These are phyloP conservation scores for Hydroisotoma schaefferi DNA, from an alignment of 2,888 invertebrate genomes.

Conservation along the genomic window DNA sequence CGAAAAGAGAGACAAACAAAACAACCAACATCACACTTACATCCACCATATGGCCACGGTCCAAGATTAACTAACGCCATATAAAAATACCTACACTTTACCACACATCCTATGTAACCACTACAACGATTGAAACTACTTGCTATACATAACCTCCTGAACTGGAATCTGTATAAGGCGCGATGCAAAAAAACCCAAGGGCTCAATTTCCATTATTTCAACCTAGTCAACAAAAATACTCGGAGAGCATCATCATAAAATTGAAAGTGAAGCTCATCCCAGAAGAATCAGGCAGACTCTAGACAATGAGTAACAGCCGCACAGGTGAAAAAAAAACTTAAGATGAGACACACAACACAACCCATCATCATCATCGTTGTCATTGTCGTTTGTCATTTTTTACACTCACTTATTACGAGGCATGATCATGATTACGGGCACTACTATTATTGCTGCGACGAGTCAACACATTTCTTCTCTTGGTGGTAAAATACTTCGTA, in stretches of 20 bases:
- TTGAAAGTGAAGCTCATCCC: constrained; percentile 10
- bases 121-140: no score
- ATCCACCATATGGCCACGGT: background rate
- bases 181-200: background rate
- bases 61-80: no score
- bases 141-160: no score
- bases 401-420: constrained; percentile 1
- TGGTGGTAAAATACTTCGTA: no score
- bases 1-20: background rate
- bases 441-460: no score
- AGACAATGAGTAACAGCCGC: constrained; percentile 5
- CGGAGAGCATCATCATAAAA: no score
- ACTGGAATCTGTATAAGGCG: background rate
- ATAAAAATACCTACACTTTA: no score
- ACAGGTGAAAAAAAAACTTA: background rate
- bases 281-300: background rate
- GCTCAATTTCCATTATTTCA: constrained; percentile 5
- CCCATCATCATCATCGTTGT: constrained; percentile 17
- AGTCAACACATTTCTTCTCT: no score
- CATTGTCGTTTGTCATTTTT: constrained; percentile 18
- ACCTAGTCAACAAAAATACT: constrained; percentile 1
- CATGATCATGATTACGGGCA: constrained; percentile 18
- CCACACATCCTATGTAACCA: no score
- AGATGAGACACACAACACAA: constrained; percentile 9
- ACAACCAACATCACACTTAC: background rate